Base-by-base conservation (phyloP, 2,113 vertebrate genomes). In the Colinus virginianus region DNA sequence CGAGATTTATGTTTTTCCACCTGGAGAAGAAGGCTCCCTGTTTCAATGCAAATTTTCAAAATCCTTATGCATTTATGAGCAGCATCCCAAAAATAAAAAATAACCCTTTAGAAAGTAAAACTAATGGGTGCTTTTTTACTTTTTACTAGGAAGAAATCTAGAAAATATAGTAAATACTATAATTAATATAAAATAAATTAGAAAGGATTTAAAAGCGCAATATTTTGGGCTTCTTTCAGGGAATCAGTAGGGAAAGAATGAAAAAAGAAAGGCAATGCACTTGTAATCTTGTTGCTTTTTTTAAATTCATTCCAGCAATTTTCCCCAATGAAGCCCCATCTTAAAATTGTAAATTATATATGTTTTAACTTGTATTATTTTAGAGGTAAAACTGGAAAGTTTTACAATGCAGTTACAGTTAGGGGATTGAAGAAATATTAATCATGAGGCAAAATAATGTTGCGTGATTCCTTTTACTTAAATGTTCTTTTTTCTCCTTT, bases 51-150 rank as follows among this genome's bases (percentile, higher is more conserved):
- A 92, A 76, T 23, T 72, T 82, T 88, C 14, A 1, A 56, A 79
- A 87, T 71, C n/a, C 10, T 80, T 38, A 3, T 45, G 6, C 38
- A n/a, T 66, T 72, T 83, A 78, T 72, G 66, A 63, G 36, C 36
- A 94, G 61, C 68, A 80, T 78, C 85, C 87, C 90, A 82, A 84
- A 69, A 92, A 77, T 22, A 64, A 87, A 70, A 66, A 5, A 13
- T 51, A 94, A 88, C 70, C 10, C 30, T 78, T 48, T 92, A 96
- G 94, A 77, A 97, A 88, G 68, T 61, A 95, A 93, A 95, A 75
- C 30, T 84, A 91, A 96, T 74, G 68, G 68, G 58, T 95, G 70
- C 28, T 79, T 67, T 84, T 80, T 83, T 53, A 67, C 62, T 68
- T 48, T 68, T 61, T 81, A 55, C 53, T 72, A 63, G 61, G 53